These are phyloP conservation scores for Pseudocheirus occidentalis DNA, from an alignment of 2,797 vertebrate species.

Conservation along the genomic window DNA sequence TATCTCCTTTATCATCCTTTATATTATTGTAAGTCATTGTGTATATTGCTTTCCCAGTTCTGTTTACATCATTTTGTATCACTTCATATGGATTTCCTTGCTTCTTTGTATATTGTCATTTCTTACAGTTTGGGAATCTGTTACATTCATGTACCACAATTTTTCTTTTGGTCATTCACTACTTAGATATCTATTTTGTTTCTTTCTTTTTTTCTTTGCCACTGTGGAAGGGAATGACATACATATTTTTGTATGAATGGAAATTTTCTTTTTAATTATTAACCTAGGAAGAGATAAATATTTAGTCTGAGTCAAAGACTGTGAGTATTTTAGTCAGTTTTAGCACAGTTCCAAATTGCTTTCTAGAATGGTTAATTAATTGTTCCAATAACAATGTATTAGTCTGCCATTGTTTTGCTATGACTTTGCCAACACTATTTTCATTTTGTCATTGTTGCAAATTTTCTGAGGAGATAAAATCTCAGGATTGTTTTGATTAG, in stretches of 20 bases:
- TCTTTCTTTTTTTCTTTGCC: neutral
- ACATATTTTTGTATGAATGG: neutral
- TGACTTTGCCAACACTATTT: neutral
- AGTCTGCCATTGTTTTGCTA: neutral
- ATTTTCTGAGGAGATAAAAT: too few species aligned
- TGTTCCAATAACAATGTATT: neutral
- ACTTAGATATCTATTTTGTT: neutral
- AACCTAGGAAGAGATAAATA: too few species aligned
- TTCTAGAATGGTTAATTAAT: neutral
- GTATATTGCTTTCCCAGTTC: neutral
- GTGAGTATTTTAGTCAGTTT: neutral
- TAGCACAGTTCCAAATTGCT: neutral
- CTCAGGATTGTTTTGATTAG: neutral
- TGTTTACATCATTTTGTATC: neutral
- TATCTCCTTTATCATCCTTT: neutral
- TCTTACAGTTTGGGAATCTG: too few species aligned
- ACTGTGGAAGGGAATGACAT: too few species aligned
- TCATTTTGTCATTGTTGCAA: neutral
- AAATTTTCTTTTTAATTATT: neutral
- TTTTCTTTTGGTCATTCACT: neutral
- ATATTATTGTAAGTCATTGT: neutral
- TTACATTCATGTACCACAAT: too few species aligned
- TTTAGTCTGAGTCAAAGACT: neutral
- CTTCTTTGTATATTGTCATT: too few species aligned
- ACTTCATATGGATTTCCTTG: neutral